These are phyloP conservation scores for Oophaga pumilio DNA, from an alignment of 2,113 vertebrate species.

Conservation along the genomic window DNA sequence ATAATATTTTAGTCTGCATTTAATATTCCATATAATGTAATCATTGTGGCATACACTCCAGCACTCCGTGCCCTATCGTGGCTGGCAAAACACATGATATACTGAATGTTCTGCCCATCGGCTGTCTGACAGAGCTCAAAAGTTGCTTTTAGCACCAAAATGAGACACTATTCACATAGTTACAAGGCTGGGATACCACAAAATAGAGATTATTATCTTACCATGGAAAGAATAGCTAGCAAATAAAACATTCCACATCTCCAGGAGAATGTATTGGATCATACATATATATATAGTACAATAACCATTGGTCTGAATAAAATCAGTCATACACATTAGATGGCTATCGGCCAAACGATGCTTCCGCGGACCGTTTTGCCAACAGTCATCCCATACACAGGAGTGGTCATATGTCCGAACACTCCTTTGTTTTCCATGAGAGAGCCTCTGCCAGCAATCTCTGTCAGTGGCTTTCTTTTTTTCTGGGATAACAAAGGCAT, in stretches of 20 bases:
- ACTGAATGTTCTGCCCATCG: neutral
- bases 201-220: neutral
- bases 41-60: constrained; percentile 3
- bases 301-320: neutral
- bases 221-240: neutral
- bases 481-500: no score
- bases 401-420: no score
- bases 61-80: neutral
- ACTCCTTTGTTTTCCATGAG: no score
- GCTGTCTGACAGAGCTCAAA: neutral
- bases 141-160: neutral
- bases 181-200: neutral
- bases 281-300: neutral
- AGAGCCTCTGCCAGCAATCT: no score
- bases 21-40: neutral
- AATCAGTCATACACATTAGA: no score
- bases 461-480: no score
- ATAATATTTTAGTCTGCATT: neutral
- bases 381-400: no score
- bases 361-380: no score
- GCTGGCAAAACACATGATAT: neutral
- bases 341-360: no score
- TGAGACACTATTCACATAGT: constrained; percentile 4
- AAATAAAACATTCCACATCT: neutral
- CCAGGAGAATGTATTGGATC: neutral